Evolutionary conservation across 2,797 vertebrate genomes (phyloP).

Genomic region (Cyclura pinguis): DNA sequence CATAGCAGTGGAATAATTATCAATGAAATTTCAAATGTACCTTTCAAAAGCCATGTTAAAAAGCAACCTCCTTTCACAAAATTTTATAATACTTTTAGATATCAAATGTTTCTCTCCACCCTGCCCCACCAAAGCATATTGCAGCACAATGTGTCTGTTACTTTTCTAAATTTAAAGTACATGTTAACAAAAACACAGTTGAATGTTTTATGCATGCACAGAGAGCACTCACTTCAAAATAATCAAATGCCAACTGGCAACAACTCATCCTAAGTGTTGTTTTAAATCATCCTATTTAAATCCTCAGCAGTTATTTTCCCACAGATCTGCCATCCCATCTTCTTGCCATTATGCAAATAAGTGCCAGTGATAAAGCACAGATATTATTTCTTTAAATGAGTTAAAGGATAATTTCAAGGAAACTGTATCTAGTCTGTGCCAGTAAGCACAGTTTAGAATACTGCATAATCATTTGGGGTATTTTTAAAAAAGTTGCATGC

Average conservation of each 20-base stretch:
- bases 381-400: conserved; percentile 64
- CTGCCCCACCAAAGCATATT: not conserved
- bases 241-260: conserved; percentile 67
- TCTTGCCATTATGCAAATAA: conserved; percentile 70
- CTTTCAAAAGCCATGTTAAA: not conserved
- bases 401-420: conserved; percentile 45
- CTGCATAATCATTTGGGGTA: not conserved
- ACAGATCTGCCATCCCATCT: conserved; percentile 49
- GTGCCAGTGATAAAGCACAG: conserved; percentile 50
- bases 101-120: not conserved
- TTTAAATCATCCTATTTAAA: conserved; percentile 66
- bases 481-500: not conserved
- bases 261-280: conserved; percentile 63
- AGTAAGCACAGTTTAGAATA: conserved; percentile 28
- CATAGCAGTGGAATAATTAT: not conserved
- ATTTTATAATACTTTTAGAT: not conserved
- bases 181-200: conserved; percentile 20
- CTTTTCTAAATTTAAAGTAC: not conserved
- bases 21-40: not conserved
- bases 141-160: not conserved
- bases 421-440: conserved; percentile 25
- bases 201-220: not conserved
- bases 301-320: conserved; percentile 48
- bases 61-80: not conserved
- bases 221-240: conserved; percentile 59